These are phyloP conservation scores for Ormyrus nitidulus DNA, from an alignment of 2,888 invertebrate genomes.

Conservation along the genomic window DNA sequence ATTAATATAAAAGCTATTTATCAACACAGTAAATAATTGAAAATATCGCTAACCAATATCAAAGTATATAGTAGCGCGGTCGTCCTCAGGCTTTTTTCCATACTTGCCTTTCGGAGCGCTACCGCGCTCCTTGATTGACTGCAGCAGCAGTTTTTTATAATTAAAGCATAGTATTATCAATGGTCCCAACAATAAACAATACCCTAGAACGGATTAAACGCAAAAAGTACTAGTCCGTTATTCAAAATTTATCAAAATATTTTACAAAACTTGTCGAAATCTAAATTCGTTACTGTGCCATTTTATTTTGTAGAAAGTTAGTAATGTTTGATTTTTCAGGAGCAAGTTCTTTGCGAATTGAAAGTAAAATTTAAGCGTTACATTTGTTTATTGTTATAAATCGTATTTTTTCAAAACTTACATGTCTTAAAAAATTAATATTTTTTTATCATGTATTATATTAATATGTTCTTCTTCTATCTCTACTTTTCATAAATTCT, in stretches of 20 bases:
- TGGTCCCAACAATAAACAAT: conserved; percentile 39
- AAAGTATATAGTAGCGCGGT: no score
- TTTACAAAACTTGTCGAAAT: conserved; percentile 42
- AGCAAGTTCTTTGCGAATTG: conserved; percentile 37
- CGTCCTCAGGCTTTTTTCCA: no score
- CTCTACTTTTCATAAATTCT: no score
- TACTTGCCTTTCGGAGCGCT: no score
- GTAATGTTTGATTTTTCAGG: conserved; percentile 31
- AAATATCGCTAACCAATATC: no score
- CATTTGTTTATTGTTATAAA: conserved; percentile 56
- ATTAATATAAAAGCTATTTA: no score
- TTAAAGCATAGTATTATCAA: conserved; percentile 53
- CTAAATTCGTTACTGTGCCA: conserved; percentile 50
- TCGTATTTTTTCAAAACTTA: neutral
- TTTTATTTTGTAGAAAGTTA: conserved; percentile 43
- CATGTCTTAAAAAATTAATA: no score
- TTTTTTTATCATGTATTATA: no score
- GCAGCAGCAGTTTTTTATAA: conserved; percentile 51
- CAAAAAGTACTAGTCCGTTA: conserved; percentile 43
- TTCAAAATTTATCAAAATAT: conserved; percentile 27
- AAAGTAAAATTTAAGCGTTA: conserved; percentile 41
- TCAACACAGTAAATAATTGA: no score
- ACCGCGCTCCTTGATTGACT: no score
- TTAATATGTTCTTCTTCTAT: no score
- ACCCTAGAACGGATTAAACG: conserved; percentile 41